Conservation (phyloP, 1,140 invertebrate genomes). For the Bombus superbus region DNA sequence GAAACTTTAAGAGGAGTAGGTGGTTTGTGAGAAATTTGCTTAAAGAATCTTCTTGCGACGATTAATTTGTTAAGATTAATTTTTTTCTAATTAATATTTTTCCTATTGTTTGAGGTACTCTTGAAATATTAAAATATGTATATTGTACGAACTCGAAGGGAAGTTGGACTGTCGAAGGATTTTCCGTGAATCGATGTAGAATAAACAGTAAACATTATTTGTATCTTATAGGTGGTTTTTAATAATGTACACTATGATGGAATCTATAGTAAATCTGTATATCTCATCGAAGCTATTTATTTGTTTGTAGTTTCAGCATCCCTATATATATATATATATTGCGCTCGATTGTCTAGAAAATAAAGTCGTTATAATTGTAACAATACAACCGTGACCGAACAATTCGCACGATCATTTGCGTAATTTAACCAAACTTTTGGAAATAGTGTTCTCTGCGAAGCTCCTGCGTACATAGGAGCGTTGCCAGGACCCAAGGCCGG, state of each 20-base stretch:
- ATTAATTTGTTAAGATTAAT: neutral
- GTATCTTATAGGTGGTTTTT: neutral
- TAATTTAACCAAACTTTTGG: conserved; percentile 26
- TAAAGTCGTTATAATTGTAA: neutral
- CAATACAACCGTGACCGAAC: neutral
- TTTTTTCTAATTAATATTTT: neutral
- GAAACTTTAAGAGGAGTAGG: neutral
- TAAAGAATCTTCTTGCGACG: neutral
- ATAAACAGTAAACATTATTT: no score
- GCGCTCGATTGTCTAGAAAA: neutral
- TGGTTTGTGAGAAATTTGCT: neutral
- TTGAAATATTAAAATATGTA: neutral
- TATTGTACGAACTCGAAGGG: no score
- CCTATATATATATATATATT: no score
- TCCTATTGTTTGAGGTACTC: neutral
- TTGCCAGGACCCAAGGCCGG: conserved; percentile 57
- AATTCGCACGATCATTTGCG: conserved; percentile 27
- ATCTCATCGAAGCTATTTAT: neutral
- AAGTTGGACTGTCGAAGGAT: neutral
- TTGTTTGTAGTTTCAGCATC: no score
- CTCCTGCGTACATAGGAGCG: conserved; percentile 45
- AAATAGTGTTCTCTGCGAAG: conserved; percentile 16
- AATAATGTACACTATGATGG: neutral
- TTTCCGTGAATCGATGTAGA: no score
- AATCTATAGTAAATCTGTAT: no score